Percentiles rank a stretch among this genome's conserved stretches.
phyloP scores from a whole-genome alignment of 2,888 invertebrate species.

The Tetrapedia diversipes region DNA sequence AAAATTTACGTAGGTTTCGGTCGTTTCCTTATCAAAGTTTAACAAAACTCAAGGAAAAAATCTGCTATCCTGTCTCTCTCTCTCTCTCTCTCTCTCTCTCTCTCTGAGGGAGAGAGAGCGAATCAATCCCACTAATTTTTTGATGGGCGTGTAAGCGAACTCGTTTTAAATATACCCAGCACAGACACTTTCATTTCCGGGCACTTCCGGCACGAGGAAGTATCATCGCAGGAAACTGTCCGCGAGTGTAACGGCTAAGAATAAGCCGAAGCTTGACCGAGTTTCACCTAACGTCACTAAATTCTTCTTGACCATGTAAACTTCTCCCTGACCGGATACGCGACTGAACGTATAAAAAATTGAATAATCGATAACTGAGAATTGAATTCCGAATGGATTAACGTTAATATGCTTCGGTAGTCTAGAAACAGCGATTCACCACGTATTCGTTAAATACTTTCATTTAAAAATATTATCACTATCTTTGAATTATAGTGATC shows the following conservation, averaged over 20 bases:
- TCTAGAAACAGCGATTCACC: no score
- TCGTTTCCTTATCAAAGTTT: conserved; percentile 4
- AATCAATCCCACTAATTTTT: conserved; percentile 17
- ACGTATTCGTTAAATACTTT: no score
- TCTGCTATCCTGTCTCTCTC: no score
- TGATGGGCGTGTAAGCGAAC: conserved; percentile 8
- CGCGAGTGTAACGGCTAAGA: conserved; percentile 40
- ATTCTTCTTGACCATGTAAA: neutral
- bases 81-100: no score
- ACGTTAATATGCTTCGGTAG: no score
- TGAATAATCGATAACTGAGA: neutral
- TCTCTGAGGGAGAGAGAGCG: no score
- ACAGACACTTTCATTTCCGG: conserved; percentile 76
- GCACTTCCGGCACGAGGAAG: conserved; percentile 67
- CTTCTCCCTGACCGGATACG: no score
- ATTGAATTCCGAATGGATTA: conserved; percentile 5
- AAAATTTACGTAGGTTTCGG: conserved; percentile 13
- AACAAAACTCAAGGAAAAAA: conserved; percentile 10
- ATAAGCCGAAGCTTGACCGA: conserved; percentile 37
- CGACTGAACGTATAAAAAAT: neutral
- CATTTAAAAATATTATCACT: no score
- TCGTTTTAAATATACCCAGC: conserved; percentile 69
- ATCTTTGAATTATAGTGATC: no score
- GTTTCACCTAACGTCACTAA: conserved; percentile 36
- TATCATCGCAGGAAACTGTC: conserved; percentile 74